phyloP scores from a whole-genome alignment of 1,140 invertebrate species.

The Habropoda laboriosa region DNA sequence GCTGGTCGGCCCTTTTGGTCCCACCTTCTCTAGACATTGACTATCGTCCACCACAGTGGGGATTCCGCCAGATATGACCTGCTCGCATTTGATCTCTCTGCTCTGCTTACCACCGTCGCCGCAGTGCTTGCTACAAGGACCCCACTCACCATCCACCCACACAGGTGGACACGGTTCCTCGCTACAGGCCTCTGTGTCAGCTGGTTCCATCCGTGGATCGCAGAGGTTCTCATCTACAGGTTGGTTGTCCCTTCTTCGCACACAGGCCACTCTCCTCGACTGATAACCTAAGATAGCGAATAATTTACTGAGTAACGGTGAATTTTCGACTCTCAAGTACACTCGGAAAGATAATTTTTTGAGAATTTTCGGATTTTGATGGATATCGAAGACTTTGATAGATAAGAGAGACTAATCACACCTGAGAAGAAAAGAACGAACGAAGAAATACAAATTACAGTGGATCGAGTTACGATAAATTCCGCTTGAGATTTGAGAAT shows the following conservation, averaged over 20 bases:
- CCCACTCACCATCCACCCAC: constrained; percentile 92
- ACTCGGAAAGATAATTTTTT: too few relatives aligned
- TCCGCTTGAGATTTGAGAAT: neutral
- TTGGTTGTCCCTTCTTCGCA: constrained; percentile 85
- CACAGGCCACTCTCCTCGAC: constrained; percentile 88
- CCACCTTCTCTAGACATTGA: constrained; percentile 86
- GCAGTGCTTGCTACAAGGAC: constrained; percentile 90
- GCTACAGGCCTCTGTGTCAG: constrained; percentile 87
- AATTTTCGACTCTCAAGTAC: too few relatives aligned
- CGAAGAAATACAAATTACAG: too few relatives aligned
- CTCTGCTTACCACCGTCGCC: constrained; percentile 88
- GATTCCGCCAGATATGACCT: constrained; percentile 85
- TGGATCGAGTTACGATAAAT: neutral
- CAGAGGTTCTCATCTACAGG: constrained; percentile 89
- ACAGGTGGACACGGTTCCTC: constrained; percentile 90
- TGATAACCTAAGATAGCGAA: constrained; percentile 84
- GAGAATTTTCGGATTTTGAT: too few relatives aligned
- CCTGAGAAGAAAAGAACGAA: neutral
- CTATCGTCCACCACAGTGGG: constrained; percentile 87
- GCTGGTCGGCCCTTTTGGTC: constrained; percentile 86
- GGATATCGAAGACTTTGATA: too few relatives aligned
- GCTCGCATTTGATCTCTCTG: constrained; percentile 89
- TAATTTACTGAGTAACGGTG: too few relatives aligned
- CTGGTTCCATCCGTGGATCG: constrained; percentile 87
- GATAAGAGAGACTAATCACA: too few relatives aligned